These are phyloP conservation scores for Eupithecia abbreviata DNA, from an alignment of 2,888 invertebrate species.

Conservation along the genomic window DNA sequence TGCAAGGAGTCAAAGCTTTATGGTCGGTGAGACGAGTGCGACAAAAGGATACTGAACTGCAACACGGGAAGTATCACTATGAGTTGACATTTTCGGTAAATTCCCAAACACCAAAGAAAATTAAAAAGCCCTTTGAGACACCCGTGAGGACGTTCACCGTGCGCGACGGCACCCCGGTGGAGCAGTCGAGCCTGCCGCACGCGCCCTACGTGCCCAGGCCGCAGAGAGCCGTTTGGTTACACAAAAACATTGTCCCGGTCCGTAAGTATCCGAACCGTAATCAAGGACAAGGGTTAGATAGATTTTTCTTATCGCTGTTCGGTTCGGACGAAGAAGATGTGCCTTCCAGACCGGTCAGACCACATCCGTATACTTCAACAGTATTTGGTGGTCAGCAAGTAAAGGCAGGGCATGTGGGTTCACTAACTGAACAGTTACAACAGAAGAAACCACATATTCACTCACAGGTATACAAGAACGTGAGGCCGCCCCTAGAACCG, in stretches of 20 bases:
- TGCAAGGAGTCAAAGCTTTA: constrained; percentile 83
- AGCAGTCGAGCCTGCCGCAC: constrained; percentile 48
- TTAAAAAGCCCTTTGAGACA: constrained; percentile 76
- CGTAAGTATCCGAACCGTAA: constrained; percentile 55
- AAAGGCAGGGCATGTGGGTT: constrained; percentile 61
- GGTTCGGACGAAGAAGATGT: constrained; percentile 65
- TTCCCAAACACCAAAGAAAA: constrained; percentile 78
- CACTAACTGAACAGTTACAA: constrained; percentile 57
- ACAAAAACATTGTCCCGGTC: constrained; percentile 67
- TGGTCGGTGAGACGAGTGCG: constrained; percentile 89
- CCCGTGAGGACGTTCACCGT: constrained; percentile 87
- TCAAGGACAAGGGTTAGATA: constrained; percentile 64
- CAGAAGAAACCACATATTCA: constrained; percentile 66
- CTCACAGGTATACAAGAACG: constrained; percentile 56
- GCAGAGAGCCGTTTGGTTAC: constrained; percentile 71
- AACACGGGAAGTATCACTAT: constrained; percentile 80
- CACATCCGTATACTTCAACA: constrained; percentile 51
- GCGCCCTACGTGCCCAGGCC: constrained; percentile 52
- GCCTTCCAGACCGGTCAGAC: constrained; percentile 54
- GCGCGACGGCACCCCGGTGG: constrained; percentile 72
- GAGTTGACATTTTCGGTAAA: constrained; percentile 87
- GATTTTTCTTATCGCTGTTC: constrained; percentile 74
- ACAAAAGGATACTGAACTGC: constrained; percentile 82
- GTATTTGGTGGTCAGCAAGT: constrained; percentile 56
- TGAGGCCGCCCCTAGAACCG: constrained; percentile 56